These are phyloP conservation scores for Penaeus monodon DNA, from an alignment of 2,888 invertebrate species.

Conservation along the genomic window DNA sequence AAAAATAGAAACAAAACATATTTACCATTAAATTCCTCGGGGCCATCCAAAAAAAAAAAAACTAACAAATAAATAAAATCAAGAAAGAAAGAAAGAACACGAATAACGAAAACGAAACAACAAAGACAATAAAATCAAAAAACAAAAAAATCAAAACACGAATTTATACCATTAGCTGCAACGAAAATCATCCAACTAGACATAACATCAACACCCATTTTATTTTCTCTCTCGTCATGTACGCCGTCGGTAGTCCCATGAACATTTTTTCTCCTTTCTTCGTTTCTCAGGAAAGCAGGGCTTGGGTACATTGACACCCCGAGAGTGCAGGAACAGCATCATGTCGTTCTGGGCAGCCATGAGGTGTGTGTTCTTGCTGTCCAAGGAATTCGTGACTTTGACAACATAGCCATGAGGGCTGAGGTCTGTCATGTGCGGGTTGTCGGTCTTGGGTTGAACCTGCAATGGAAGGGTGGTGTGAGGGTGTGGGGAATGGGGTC, in stretches of 20 bases:
- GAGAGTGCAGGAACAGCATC: slow-evolving; percentile 79
- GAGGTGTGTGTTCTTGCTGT: slow-evolving; percentile 78
- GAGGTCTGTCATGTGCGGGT: slow-evolving; percentile 48
- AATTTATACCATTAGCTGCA: slow-evolving; percentile 68
- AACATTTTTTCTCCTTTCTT: slow-evolving; percentile 77
- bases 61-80: no score
- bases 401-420: slow-evolving; percentile 74
- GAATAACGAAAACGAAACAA: no score
- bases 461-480: neutral
- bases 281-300: no score
- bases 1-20: no score
- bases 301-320: slow-evolving; percentile 78
- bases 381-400: slow-evolving; percentile 86
- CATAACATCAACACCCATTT: neutral
- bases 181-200: slow-evolving; percentile 77
- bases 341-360: slow-evolving; percentile 83
- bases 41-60: no score
- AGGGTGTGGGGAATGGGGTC: neutral
- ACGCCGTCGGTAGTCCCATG: slow-evolving; percentile 76
- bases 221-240: slow-evolving; percentile 60
- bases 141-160: neutral
- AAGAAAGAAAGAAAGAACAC: no score
- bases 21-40: no score
- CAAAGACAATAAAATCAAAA: no score
- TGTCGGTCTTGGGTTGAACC: neutral